Conservation (phyloP, 2,888 invertebrate species). For the Synergus laeviventris region DNA sequence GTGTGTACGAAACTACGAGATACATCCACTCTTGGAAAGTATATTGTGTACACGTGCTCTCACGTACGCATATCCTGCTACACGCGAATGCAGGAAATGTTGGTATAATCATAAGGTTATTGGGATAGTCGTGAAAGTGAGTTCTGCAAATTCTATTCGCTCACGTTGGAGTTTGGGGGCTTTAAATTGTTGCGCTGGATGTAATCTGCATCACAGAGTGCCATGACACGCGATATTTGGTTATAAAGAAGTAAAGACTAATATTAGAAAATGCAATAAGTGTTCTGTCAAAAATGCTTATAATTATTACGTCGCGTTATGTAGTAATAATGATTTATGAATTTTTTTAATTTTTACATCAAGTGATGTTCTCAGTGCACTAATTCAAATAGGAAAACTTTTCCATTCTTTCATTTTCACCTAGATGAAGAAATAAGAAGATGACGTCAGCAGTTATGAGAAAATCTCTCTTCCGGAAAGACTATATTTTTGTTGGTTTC, state of each 20-base stretch:
- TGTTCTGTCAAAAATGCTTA: no score
- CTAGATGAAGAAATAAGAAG: neutral
- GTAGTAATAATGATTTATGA: no score
- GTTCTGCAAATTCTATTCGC: neutral
- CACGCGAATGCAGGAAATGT: neutral
- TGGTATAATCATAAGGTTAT: slow-evolving; percentile 30
- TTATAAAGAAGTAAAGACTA: no score
- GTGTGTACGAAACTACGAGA: neutral
- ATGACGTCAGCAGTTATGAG: slow-evolving; percentile 12
- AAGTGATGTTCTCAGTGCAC: no score
- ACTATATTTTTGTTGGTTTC: slow-evolving; percentile 12
- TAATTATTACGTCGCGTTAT: no score
- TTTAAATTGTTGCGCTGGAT: slow-evolving; percentile 3
- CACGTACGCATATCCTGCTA: neutral
- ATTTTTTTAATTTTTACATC: no score
- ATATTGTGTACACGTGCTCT: slow-evolving; percentile 1
- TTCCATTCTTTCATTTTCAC: neutral
- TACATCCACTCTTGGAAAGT: slow-evolving; percentile 15
- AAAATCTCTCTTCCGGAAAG: slow-evolving; percentile 18
- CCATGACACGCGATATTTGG: no score
- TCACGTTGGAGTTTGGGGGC: neutral
- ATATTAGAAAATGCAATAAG: no score
- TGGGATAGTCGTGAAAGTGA: slow-evolving; percentile 4
- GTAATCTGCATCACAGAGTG: neutral
- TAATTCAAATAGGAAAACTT: neutral